Conservation (phyloP, 2,113 vertebrate species). For the Lepus timidus region DNA sequence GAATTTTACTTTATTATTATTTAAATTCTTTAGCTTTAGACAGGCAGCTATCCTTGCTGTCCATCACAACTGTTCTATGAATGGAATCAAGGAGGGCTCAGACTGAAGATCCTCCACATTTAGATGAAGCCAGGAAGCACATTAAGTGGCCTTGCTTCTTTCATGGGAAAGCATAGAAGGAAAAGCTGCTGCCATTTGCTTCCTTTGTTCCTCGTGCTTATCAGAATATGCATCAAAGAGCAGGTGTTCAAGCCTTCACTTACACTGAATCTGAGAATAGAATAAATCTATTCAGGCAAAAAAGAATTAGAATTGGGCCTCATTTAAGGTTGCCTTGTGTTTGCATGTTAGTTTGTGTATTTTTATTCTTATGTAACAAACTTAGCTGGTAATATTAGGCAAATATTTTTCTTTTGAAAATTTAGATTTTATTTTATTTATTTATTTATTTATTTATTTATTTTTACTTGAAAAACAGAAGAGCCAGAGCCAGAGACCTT, state of each 20-base stretch:
- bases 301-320: neutral
- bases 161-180: neutral
- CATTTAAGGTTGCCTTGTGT: neutral
- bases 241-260: neutral
- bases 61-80: neutral
- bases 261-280: neutral
- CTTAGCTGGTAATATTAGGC: neutral
- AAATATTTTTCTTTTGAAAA: neutral
- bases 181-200: neutral
- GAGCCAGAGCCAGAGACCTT: no score
- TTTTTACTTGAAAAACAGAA: no score
- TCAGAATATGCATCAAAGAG: neutral
- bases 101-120: neutral
- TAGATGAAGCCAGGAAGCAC: neutral
- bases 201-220: neutral
- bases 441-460: no score
- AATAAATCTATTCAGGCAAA: neutral
- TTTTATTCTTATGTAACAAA: neutral
- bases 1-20: neutral
- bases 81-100: neutral
- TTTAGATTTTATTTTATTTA: no score
- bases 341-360: neutral
- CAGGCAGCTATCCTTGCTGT: neutral
- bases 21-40: constrained; percentile 21
- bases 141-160: neutral